Base-by-base conservation (phyloP, 2,888 invertebrate genomes). In the Selenia dentaria region DNA sequence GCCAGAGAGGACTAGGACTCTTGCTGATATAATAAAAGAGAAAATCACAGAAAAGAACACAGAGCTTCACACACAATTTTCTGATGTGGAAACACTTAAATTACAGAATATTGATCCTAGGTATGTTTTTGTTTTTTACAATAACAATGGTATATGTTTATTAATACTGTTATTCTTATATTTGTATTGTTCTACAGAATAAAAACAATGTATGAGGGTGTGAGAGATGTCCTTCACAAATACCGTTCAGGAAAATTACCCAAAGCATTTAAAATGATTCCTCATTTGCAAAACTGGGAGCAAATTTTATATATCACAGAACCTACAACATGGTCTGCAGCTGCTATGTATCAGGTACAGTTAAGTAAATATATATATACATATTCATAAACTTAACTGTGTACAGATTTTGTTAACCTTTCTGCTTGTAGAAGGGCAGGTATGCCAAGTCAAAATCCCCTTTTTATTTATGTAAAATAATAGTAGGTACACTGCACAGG, bases 171-270 rank as follows among this genome's bases (percentile, higher is more conserved):
- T n/a, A n/a, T n/a, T n/a, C n/a, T n/a, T n/a, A n/a, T n/a, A n/a
- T n/a, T n/a, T n/a, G n/a, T n/a, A n/a, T n/a, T n/a, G n/a, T n/a
- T n/a, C n/a, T 78, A 10, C 51, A 92, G 93, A 64, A 93, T 98
- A 2, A 94, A 94, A 67, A 92, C 94, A 41, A 95, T 99, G 96
- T 99, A 97, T 83, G 95, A 96, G 84, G 96, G 97, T 40, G 97
- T 99, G 0, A 90, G 96, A 57, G 95, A 96, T 79, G 96, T 99
- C 1, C 91, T 99, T 64, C 91, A 92, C 57, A 95, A 95, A 62
- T 99, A 99, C 78, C 93, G 99, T 52, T 97, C 97, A 74, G 99
- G 99, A 13, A 98, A 98, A 89, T 89, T 99, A 22, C 99, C 99
- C 0, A 99, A 99, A 81, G 98, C 99, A 1, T 99, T 99, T 79